Evolutionary conservation across 2,113 vertebrate genomes (phyloP).

Genomic region (Tupaia chinensis): DNA sequence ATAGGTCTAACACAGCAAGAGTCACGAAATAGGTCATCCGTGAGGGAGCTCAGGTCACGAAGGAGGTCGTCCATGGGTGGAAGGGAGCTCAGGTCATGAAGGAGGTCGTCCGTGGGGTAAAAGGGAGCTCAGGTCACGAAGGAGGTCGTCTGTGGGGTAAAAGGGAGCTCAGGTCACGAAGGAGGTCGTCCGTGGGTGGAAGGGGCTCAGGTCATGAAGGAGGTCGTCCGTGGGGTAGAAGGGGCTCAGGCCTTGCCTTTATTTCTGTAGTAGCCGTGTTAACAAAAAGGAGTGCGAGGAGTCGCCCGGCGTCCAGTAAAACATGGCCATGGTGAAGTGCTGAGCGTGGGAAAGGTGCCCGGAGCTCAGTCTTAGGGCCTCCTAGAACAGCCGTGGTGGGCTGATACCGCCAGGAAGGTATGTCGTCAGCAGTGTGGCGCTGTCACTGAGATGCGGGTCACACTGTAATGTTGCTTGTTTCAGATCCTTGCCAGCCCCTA

Average conservation of each 20-base stretch:
- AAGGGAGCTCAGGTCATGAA: no score
- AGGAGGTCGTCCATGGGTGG: no score
- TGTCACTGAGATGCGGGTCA: not conserved
- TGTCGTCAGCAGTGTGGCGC: not conserved
- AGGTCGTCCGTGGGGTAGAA: no score
- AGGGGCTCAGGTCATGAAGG: no score
- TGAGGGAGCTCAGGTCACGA: no score
- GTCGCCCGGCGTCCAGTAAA: not conserved
- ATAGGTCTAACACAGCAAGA: not conserved
- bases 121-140: no score
- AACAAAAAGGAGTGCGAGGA: not conserved
- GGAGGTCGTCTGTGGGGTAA: no score
- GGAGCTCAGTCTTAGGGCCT: not conserved
- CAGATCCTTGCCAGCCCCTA: conserved; percentile 96
- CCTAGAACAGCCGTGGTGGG: not conserved
- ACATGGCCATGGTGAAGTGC: not conserved
- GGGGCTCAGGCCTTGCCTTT: not conserved
- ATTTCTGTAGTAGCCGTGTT: not conserved
- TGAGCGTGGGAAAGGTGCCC: not conserved
- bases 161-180: no score
- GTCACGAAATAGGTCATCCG: not conserved
- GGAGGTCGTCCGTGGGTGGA: no score
- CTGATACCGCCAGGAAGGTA: not conserved
- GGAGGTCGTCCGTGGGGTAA: no score
- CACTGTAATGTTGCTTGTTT: conserved; percentile 75